Evolutionary conservation across 2,888 invertebrate genomes (phyloP), one percentile per base, ranked within the genome.

Genomic region (Branchellion lobata): DNA sequence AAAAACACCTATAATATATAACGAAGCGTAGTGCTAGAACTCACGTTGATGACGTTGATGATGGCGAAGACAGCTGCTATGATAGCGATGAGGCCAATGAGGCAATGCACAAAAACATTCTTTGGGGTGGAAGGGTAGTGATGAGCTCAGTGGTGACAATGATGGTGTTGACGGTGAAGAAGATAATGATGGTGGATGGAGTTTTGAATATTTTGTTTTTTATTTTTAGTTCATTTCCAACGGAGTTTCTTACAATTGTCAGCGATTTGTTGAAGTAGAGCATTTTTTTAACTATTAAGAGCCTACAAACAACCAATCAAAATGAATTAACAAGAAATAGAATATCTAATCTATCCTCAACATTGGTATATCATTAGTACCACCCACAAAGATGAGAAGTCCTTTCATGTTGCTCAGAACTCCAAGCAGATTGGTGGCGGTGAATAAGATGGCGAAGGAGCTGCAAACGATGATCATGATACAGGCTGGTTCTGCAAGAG

Each of bases 11-110:
- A 18, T 14, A 47, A 47, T 14, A 8, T 47, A 47, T 18, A 47
- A 14, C 47, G 18, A 47, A 47, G 18, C 18, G 47, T 18, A 47
- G 18, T 18, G 11, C n/a, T 29, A 69, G 18, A 27, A 51, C 80
- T 80, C 24, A 81, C 81, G 78, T 79, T 79, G 21, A 78, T 65
- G 24, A 80, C 61, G 51, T 72, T 74, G 47, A 81, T 71, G 31
- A 81, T 65, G 21, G 79, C 80, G 47, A 80, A 71, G 11, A 80
- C 53, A 14, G 77, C 80, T 21, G 69, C 79, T 33, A 80, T 73
- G n/a, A 81, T 18, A 71, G 79, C 33, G 5, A 74, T 29, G 24
- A 81, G 27, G 40, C 73, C 74, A 18, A 80, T 47, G n/a, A 76
- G 11, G 3, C 71, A 18, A 21, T 79, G 71, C 11, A 80, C 34